A percentile compares a stretch with the other conserved stretches of the same genome.
Conservation (phyloP, 2,797 vertebrate genomes). For the Linurgus olivaceus region DNA sequence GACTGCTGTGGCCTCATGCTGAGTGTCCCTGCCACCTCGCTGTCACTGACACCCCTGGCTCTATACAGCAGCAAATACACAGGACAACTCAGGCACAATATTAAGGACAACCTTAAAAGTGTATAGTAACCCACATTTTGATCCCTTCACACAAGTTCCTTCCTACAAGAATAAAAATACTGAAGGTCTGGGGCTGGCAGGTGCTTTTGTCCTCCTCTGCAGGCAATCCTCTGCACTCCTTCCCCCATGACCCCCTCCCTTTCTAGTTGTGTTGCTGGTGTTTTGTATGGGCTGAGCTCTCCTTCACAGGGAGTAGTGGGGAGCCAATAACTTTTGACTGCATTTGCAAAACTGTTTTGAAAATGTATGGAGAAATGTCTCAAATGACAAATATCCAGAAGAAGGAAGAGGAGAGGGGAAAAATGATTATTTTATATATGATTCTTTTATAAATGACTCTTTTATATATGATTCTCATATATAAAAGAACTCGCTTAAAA, state of each 20-base stretch:
- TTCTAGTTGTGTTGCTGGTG: not conserved
- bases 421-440: no score
- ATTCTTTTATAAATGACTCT: no score
- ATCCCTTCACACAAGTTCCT: not conserved
- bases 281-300: not conserved
- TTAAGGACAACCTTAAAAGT: not conserved
- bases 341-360: not conserved
- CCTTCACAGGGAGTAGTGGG: not conserved
- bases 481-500: slow-evolving; percentile 6
- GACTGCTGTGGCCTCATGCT: not conserved
- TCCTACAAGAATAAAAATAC: not conserved
- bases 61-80: not conserved
- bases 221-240: not conserved
- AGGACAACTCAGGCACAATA: not conserved
- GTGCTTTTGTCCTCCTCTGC: not conserved
- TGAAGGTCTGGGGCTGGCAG: not conserved
- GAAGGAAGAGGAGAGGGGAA: not conserved
- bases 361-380: not conserved
- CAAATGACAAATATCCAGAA: slow-evolving; percentile 38
- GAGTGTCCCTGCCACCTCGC: not conserved
- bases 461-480: not conserved
- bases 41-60: not conserved
- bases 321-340: not conserved
- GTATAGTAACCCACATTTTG: not conserved
- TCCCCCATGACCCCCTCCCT: not conserved